phyloP scores from a whole-genome alignment of 2,113 vertebrate species.

The Orthonyx spaldingii region DNA sequence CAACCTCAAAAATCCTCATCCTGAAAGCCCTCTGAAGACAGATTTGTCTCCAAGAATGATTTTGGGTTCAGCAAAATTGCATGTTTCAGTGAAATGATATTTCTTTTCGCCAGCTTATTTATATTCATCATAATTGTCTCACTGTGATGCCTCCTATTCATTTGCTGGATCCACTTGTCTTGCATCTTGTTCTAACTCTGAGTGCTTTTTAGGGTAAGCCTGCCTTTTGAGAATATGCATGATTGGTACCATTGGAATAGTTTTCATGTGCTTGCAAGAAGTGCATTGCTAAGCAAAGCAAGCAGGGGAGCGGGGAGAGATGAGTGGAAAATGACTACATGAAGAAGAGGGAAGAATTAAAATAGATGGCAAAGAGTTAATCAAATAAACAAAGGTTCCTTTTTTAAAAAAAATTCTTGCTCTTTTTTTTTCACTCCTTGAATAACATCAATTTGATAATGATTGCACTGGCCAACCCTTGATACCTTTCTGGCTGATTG shows the following conservation, averaged over 20 bases:
- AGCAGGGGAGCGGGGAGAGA: background rate
- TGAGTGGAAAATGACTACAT: background rate
- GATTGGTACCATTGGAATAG: slow-evolving; percentile 10
- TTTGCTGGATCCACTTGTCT: slow-evolving; percentile 27
- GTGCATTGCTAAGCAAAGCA: slow-evolving; percentile 9
- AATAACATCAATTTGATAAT: background rate
- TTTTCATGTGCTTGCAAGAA: background rate
- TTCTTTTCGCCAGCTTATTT: slow-evolving; percentile 30
- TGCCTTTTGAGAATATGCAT: slow-evolving; percentile 8
- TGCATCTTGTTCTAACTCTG: slow-evolving; percentile 23
- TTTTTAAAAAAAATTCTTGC: background rate
- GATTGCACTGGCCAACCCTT: background rate
- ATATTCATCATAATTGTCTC: slow-evolving; percentile 17
- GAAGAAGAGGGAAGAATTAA: background rate
- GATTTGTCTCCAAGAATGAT: slow-evolving; percentile 6
- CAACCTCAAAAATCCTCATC: background rate
- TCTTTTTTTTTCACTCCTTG: background rate
- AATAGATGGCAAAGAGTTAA: slow-evolving; percentile 24
- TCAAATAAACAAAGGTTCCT: background rate
- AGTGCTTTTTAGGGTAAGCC: slow-evolving; percentile 10
- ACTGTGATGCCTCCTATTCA: slow-evolving; percentile 9
- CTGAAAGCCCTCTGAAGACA: background rate
- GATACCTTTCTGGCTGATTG: background rate
- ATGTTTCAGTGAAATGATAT: slow-evolving; percentile 14
- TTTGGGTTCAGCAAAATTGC: slow-evolving; percentile 28